phyloP scores from a whole-genome alignment of 2,113 vertebrate genomes.

The Xerus inauris region DNA sequence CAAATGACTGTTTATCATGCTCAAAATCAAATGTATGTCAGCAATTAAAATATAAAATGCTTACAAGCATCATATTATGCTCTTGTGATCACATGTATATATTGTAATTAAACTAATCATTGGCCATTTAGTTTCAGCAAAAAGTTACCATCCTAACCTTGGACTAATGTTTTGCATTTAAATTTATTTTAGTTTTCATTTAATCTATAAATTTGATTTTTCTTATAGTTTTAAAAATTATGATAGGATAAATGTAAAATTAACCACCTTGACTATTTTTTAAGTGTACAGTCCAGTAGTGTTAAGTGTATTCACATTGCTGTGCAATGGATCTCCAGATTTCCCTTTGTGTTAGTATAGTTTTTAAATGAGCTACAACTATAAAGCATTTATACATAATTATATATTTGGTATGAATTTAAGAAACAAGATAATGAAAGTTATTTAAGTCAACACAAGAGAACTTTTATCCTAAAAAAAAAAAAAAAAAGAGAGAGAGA shows the following conservation, averaged over 20 bases:
- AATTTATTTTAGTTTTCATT: conserved; percentile 35
- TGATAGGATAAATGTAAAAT: neutral
- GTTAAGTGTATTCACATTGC: no score
- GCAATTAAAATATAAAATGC: conserved; percentile 38
- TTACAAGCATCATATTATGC: neutral
- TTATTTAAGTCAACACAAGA: conserved; percentile 19
- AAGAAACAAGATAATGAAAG: conserved; percentile 4
- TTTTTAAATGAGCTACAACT: conserved; percentile 30
- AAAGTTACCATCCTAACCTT: neutral
- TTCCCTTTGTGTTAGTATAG: neutral
- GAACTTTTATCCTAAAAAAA: neutral
- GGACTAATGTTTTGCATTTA: conserved; percentile 48
- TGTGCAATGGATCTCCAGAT: neutral
- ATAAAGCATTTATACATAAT: conserved; percentile 12
- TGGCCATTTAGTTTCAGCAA: conserved; percentile 46
- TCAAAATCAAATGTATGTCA: conserved; percentile 25
- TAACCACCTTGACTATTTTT: neutral
- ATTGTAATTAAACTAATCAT: neutral
- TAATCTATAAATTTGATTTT: neutral
- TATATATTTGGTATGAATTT: neutral
- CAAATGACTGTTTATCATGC: neutral
- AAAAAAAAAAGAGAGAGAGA: neutral
- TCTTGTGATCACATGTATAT: neutral
- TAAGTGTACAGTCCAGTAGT: neutral
- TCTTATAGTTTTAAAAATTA: conserved; percentile 4